phyloP scores from a whole-genome alignment of 2,888 invertebrate species.

The Poecilobothrus nobilitatus region DNA sequence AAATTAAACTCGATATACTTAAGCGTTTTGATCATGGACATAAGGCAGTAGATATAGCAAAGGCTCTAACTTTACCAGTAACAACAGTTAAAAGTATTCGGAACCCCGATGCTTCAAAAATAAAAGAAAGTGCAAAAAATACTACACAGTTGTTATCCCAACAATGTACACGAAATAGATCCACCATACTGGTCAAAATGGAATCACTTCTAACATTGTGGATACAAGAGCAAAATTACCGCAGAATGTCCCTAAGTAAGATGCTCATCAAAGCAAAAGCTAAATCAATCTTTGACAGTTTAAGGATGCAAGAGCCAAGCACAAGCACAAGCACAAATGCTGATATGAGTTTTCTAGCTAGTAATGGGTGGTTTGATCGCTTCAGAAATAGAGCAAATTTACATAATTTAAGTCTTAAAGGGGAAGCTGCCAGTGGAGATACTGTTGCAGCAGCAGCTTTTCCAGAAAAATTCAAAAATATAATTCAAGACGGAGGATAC shows the following conservation, averaged over 20 bases:
- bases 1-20: no score
- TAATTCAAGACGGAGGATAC: no score
- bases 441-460: no score
- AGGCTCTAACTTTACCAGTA: slow-evolving; percentile 11
- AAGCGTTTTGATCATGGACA: no score
- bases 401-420: no score
- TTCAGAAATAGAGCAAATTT: slow-evolving; percentile 6
- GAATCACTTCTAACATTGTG: slow-evolving; percentile 9
- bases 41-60: no score
- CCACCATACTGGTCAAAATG: not conserved
- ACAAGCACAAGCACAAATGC: not conserved
- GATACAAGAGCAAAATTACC: no score
- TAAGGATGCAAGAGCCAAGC: not conserved
- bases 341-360: not conserved
- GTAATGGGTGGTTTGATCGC: slow-evolving; percentile 8
- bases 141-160: slow-evolving; percentile 9
- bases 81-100: slow-evolving; percentile 14
- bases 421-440: no score
- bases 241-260: not conserved
- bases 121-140: not conserved
- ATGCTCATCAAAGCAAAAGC: slow-evolving; percentile 8
- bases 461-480: no score
- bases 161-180: slow-evolving; percentile 12
- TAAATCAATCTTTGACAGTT: no score
- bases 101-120: slow-evolving; percentile 2